phyloP scores from a whole-genome alignment of 2,888 invertebrate species.

The Galerucella pusilla region DNA sequence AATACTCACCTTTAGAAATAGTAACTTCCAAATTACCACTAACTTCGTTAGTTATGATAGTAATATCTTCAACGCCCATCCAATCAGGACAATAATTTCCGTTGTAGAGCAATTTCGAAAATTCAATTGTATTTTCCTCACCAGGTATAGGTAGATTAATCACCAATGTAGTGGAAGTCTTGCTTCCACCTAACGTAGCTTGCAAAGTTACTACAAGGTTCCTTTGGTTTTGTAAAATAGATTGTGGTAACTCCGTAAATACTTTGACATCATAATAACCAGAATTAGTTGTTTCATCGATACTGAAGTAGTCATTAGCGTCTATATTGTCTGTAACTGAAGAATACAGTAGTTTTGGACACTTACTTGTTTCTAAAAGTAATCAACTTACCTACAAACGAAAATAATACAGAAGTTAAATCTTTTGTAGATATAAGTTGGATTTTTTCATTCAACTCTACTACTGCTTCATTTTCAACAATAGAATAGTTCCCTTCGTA shows the following conservation, averaged over 20 bases:
- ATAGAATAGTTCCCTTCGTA: constrained; percentile 31
- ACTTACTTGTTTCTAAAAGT: neutral
- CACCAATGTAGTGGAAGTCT: constrained; percentile 41
- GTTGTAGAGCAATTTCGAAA: constrained; percentile 34
- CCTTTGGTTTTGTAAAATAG: constrained; percentile 31
- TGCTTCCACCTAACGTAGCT: constrained; percentile 31
- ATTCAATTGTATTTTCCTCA: constrained; percentile 9
- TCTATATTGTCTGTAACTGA: constrained; percentile 20
- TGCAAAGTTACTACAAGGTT: constrained; percentile 40
- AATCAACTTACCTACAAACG: constrained; percentile 22
- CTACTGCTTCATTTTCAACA: constrained; percentile 4
- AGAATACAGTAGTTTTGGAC: neutral
- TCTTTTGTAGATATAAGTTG: constrained; percentile 13
- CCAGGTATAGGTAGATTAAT: constrained; percentile 41
- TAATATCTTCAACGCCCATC: constrained; percentile 29
- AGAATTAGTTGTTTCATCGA: neutral
- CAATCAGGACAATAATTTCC: constrained; percentile 38
- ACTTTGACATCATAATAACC: constrained; percentile 32
- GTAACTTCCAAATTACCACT: constrained; percentile 18
- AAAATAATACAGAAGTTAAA: constrained; percentile 4
- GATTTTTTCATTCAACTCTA: constrained; percentile 23
- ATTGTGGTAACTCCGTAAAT: constrained; percentile 26
- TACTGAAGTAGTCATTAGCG: constrained; percentile 21
- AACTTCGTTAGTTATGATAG: constrained; percentile 33
- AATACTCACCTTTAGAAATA: constrained; percentile 34